Conservation (phyloP, 2,888 invertebrate species). For the Gastrophysa polygoni region DNA sequence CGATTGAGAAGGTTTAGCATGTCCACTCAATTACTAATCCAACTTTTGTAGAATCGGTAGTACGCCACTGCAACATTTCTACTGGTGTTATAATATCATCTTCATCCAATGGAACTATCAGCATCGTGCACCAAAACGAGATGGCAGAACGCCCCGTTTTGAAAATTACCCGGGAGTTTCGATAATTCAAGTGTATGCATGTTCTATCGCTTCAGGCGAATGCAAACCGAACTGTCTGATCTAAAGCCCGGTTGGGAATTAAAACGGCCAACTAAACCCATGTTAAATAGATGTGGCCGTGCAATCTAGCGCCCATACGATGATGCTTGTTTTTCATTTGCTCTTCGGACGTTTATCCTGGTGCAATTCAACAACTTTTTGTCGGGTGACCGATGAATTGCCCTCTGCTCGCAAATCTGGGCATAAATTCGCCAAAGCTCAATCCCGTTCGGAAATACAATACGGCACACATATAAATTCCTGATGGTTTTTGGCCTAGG, state of each 20-base stretch:
- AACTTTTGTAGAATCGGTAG: no score
- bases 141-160: constrained; percentile 36
- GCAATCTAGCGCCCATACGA: constrained; percentile 35
- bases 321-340: constrained; percentile 37
- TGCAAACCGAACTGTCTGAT: constrained; percentile 52
- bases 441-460: constrained; percentile 30
- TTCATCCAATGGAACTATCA: constrained; percentile 33
- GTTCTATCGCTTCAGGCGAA: constrained; percentile 54
- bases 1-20: no score
- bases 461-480: background rate
- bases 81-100: constrained; percentile 47
- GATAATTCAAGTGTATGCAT: constrained; percentile 56
- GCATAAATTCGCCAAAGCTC: constrained; percentile 28
- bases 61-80: constrained; percentile 40
- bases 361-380: constrained; percentile 35
- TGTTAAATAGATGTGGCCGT: constrained; percentile 43
- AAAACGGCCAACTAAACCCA: constrained; percentile 49
- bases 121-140: constrained; percentile 39
- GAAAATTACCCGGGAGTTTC: constrained; percentile 49
- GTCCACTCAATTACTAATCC: no score
- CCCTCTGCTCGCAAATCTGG: constrained; percentile 27
- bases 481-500: background rate
- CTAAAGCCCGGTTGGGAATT: constrained; percentile 54
- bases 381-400: constrained; percentile 28
- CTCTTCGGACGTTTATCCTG: constrained; percentile 38